Percentiles rank a stretch among this genome's conserved stretches.
These are phyloP conservation scores for Mixornis gularis DNA, from an alignment of 2,113 vertebrate species.

Conservation along the genomic window DNA sequence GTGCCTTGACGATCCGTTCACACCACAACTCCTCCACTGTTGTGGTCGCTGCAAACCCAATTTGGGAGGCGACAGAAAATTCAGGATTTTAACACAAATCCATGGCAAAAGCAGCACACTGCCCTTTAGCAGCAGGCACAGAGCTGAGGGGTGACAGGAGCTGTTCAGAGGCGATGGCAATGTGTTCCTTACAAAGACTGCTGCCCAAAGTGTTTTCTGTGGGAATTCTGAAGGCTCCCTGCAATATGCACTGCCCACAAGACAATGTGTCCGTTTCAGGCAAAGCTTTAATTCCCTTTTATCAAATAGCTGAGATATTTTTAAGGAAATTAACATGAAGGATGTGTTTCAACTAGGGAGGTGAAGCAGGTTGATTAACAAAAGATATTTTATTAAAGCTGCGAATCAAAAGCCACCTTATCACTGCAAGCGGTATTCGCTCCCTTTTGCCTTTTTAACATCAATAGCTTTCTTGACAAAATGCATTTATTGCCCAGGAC, in stretches of 20 bases:
- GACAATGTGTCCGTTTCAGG: not conserved
- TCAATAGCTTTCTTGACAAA: not conserved
- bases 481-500: accelerated
- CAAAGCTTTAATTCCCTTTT: not conserved
- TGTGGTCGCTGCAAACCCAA: accelerated
- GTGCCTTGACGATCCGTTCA: accelerated
- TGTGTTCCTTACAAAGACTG: accelerated
- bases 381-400: not conserved
- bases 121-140: not conserved
- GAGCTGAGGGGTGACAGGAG: not conserved
- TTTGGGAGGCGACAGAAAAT: not conserved
- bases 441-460: not conserved
- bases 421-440: not conserved
- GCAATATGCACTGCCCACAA: accelerated
- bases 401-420: not conserved
- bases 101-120: not conserved
- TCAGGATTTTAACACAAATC: not conserved
- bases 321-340: not conserved
- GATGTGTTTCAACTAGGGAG: not conserved
- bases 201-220: accelerated
- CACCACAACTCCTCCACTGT: accelerated
- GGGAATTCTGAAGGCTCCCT: not conserved
- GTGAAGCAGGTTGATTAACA: not conserved
- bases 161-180: not conserved
- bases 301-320: not conserved